Conservation (phyloP, 2,797 vertebrate genomes). For the Cottoperca gobio region DNA sequence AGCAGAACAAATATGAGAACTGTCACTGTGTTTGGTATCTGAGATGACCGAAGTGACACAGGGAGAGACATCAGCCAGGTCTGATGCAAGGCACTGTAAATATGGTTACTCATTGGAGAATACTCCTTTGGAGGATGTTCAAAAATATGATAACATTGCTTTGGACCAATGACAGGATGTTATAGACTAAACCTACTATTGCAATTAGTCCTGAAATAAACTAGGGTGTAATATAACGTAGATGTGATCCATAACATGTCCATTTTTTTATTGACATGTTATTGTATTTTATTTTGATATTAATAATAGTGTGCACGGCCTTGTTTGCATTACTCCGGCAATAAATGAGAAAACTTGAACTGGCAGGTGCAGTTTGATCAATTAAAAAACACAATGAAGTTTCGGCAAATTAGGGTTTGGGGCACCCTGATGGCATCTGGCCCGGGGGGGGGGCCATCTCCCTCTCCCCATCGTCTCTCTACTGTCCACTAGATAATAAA, state of each 20-base stretch:
- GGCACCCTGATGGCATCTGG: no score
- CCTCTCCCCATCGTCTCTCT: neutral
- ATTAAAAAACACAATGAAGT: neutral
- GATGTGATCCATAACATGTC: neutral
- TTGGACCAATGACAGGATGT: neutral
- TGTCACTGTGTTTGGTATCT: constrained; percentile 3
- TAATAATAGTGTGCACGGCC: neutral
- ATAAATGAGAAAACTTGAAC: neutral
- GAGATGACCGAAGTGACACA: constrained; percentile 1
- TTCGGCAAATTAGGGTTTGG: neutral
- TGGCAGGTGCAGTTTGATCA: neutral
- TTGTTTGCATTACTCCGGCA: neutral
- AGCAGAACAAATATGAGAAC: constrained; percentile 17
- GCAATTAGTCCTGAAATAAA: neutral
- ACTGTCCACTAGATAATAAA: neutral
- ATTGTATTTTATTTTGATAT: neutral
- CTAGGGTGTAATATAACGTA: neutral
- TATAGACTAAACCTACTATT: neutral
- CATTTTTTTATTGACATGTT: neutral
- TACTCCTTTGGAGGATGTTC: neutral
- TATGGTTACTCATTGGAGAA: neutral
- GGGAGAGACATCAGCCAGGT: neutral
- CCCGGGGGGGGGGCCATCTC: no score
- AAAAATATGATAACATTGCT: neutral
- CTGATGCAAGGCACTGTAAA: neutral